Percentiles rank a stretch among this genome's conserved stretches.
Evolutionary conservation across 2,888 invertebrate species (phyloP).

Genomic region (Aphrophora alni): DNA sequence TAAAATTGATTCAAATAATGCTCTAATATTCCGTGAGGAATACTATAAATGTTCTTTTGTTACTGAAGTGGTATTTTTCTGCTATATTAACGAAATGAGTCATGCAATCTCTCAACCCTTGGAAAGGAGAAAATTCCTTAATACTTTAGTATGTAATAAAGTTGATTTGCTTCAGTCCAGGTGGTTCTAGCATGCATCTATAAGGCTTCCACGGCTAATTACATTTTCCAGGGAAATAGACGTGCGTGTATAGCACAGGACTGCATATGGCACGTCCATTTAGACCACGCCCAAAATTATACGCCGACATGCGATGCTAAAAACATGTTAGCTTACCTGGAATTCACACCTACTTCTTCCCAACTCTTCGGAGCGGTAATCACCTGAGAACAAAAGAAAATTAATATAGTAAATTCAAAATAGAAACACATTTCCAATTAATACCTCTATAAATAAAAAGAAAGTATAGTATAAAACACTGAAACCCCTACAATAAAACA

Average conservation of each 20-base stretch:
- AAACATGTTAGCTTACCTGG: background rate
- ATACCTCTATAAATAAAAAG: no score
- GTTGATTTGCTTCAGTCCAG: no score
- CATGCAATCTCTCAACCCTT: background rate
- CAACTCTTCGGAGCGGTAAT: background rate
- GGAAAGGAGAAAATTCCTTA: no score
- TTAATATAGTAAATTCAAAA: no score
- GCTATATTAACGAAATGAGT: background rate
- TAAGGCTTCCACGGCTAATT: background rate
- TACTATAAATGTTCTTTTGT: background rate
- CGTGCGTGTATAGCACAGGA: background rate
- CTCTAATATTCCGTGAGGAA: background rate
- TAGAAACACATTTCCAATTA: no score
- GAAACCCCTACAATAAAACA: no score
- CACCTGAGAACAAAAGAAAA: background rate
- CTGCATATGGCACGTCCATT: background rate
- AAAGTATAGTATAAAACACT: no score
- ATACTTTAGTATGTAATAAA: no score
- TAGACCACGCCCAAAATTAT: background rate
- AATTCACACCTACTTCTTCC: background rate
- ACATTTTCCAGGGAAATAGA: background rate
- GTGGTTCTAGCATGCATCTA: background rate
- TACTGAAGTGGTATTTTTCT: background rate
- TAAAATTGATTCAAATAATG: background rate
- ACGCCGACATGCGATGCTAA: background rate